These are phyloP conservation scores for Pogonus chalceus DNA, from an alignment of 1,140 invertebrate genomes.

Conservation along the genomic window DNA sequence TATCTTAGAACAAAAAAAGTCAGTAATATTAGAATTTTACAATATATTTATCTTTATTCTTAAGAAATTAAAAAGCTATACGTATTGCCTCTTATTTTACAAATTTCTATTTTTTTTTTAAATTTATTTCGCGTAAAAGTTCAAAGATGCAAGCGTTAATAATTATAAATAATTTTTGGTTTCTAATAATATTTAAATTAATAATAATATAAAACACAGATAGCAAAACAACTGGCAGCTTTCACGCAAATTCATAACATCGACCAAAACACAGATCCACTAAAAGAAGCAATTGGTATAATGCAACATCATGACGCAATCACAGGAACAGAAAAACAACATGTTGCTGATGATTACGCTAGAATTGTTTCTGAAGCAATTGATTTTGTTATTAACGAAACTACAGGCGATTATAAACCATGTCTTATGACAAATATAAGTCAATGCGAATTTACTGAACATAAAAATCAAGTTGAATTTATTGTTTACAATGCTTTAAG, in stretches of 20 bases:
- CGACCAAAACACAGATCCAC: neutral
- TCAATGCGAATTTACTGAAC: slow-evolving; percentile 48
- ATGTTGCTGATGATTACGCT: slow-evolving; percentile 62
- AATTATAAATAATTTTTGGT: too few species aligned
- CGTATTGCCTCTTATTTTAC: too few species aligned
- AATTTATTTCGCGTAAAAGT: too few species aligned
- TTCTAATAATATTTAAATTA: too few species aligned
- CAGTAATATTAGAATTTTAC: too few species aligned
- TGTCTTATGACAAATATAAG: slow-evolving; percentile 47
- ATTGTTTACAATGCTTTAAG: slow-evolving; percentile 71
- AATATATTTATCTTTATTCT: too few species aligned
- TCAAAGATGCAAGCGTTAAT: too few species aligned
- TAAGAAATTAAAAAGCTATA: too few species aligned
- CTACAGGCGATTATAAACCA: slow-evolving; percentile 11
- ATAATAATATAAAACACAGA: too few species aligned
- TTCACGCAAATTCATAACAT: neutral
- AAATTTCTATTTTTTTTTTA: too few species aligned
- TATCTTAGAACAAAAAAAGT: too few species aligned
- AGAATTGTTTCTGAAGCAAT: slow-evolving; percentile 50
- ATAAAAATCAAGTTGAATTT: slow-evolving; percentile 46
- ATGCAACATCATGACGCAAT: slow-evolving; percentile 60
- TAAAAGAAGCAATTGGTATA: slow-evolving; percentile 46
- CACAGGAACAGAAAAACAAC: slow-evolving; percentile 61
- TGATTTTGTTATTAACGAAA: slow-evolving; percentile 16
- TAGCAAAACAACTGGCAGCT: neutral